Evolutionary conservation across 2,888 invertebrate species (phyloP), one percentile per base, ranked within the genome.

Genomic region (Lissonota sp.): DNA sequence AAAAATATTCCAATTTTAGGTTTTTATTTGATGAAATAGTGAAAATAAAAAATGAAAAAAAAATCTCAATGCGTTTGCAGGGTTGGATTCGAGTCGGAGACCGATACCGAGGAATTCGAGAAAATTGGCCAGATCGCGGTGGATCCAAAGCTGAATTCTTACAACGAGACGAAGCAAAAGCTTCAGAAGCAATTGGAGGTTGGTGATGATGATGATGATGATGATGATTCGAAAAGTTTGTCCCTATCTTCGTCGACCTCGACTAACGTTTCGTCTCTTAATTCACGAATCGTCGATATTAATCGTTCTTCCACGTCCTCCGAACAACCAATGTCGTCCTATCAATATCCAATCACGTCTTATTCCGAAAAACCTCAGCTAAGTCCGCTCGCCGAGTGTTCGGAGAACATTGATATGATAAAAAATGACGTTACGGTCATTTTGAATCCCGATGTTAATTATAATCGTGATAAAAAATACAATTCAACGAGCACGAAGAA

Each of bases 61-160:
- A 53, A 16, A 12, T 16, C 14, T 12, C 7, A 53, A 53, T 53
- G 14, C 12, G 1, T 74, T 84, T 86, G 4, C 93, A 96, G 96
- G 90, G 96, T 95, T 83, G 90, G 86, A 44, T 96, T 96, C 89
- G 97, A 97, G 90, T 97, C 96, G 0, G 96, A 96, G 93, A 96
- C 96, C 0, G 97, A 97, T 88, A 96, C 96, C 0, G 96, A 97
- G 87, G 97, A 97, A 89, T 97, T 97, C 92, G 97, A 97, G 93
- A 96, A 96, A 90, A 95, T 97, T 6, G 94, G 95, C 12, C 96
- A 95, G 90, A 94, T 94, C 1, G 87, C 87, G 3, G 84, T 55
- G 6, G 92, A 92, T 72, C 88, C 89, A 39, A 92, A 91, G 79
- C 86, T 89, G 58, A 87, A 55, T 70, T 88, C 88, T 5, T 90